Percentiles rank a stretch among this genome's conserved stretches.
Conservation (phyloP, 2,797 vertebrate genomes). For the Sebastes itinus region DNA sequence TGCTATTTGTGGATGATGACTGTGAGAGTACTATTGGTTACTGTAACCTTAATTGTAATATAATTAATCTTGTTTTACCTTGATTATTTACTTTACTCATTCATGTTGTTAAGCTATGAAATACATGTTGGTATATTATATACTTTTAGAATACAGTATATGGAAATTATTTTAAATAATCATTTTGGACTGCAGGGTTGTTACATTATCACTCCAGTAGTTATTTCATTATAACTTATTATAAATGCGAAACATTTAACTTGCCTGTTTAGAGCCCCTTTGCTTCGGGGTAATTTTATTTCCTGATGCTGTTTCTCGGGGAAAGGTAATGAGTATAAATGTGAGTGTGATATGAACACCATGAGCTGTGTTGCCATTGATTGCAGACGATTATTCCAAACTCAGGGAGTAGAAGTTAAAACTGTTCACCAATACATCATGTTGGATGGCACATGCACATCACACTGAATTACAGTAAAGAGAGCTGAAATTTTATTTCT, state of each 20-base stretch:
- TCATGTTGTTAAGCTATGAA: not conserved
- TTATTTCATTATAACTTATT: not conserved
- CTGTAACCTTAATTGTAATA: not conserved
- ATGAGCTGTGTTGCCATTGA: not conserved
- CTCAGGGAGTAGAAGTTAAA: too few relatives aligned
- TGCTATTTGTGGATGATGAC: not conserved
- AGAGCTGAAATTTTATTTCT: not conserved
- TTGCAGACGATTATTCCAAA: not conserved
- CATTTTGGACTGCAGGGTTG: not conserved
- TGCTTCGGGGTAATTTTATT: not conserved
- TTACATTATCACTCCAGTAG: not conserved
- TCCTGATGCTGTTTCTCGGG: not conserved
- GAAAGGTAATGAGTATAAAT: not conserved
- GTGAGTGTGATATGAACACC: not conserved
- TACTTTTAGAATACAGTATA: not conserved
- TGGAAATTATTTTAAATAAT: not conserved
- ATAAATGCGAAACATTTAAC: not conserved
- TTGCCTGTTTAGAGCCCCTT: not conserved
- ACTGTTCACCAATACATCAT: not conserved
- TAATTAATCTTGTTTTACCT: not conserved
- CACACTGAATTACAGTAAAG: not conserved
- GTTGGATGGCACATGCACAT: not conserved
- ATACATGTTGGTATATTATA: not conserved
- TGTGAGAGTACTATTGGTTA: not conserved
- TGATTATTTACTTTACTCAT: not conserved